Conservation (phyloP, 1,140 invertebrate genomes). For the Leptinotarsa defecta region DNA sequence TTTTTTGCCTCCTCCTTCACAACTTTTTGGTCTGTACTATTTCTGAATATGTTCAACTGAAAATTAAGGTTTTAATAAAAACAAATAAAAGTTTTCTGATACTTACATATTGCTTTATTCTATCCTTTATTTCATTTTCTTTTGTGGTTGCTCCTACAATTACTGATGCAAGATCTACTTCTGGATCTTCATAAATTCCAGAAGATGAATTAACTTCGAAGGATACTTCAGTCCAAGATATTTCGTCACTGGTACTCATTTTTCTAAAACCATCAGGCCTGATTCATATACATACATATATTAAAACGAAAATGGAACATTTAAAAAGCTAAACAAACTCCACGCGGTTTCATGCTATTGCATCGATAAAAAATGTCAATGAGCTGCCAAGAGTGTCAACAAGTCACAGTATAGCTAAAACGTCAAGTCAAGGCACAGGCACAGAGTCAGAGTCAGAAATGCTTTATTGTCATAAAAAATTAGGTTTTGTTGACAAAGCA, state of each 20-base stretch:
- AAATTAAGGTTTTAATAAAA: conserved; percentile 23
- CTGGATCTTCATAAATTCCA: conserved; percentile 17
- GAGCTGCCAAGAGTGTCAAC: background rate
- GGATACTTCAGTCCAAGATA: background rate
- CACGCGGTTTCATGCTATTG: conserved; percentile 27
- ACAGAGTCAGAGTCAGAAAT: too few species aligned
- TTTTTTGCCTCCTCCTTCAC: conserved; percentile 22
- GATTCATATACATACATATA: background rate
- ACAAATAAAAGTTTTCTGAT: background rate
- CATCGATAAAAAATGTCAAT: conserved; percentile 27
- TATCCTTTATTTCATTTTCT: conserved; percentile 35
- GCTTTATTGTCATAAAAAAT: too few species aligned
- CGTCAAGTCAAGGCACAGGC: too few species aligned
- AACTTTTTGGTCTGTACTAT: conserved; percentile 25
- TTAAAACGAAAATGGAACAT: conserved; percentile 2
- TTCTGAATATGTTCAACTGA: conserved; percentile 33
- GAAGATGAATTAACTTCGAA: conserved; percentile 4
- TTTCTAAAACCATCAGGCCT: background rate
- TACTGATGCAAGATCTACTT: conserved; percentile 25
- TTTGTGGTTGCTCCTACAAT: conserved; percentile 21
- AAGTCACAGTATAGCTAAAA: too few species aligned
- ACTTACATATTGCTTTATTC: conserved; percentile 40
- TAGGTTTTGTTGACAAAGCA: too few species aligned
- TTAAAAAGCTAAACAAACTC: conserved; percentile 24
- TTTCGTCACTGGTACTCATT: background rate